Percentiles rank a stretch among this genome's conserved stretches.
phyloP scores from a whole-genome alignment of 2,113 vertebrate genomes.

The Rynchops niger region DNA sequence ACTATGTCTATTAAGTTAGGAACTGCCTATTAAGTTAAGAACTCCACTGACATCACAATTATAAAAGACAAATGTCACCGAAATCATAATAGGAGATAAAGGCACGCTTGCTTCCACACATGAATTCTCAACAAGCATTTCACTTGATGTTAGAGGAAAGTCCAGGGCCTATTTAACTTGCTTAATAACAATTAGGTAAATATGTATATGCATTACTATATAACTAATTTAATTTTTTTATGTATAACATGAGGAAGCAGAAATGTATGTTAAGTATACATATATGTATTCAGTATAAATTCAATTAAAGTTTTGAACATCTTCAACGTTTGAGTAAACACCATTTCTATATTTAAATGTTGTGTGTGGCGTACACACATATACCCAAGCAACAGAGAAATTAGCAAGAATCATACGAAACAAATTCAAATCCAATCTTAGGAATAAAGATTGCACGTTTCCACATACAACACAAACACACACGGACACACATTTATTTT shows the following conservation, averaged over 20 bases:
- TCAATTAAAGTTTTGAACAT: not conserved
- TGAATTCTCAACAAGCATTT: not conserved
- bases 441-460: constrained; percentile 2
- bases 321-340: not conserved
- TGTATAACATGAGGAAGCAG: not conserved
- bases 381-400: not conserved
- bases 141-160: not conserved
- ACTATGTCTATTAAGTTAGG: not conserved
- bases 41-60: not conserved
- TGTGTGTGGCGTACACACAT: not conserved
- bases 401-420: not conserved
- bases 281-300: not conserved
- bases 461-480: not conserved
- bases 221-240: not conserved
- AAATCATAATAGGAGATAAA: constrained; percentile 56
- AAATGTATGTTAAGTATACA: not conserved
- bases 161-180: not conserved
- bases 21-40: not conserved
- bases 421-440: not conserved
- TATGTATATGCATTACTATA: not conserved
- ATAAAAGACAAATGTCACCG: constrained; percentile 23
- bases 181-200: not conserved
- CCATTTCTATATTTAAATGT: not conserved
- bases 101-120: not conserved
- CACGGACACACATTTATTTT: not conserved